Base-by-base conservation (phyloP, 2,797 vertebrate genomes). In the Myotis pilosus region DNA sequence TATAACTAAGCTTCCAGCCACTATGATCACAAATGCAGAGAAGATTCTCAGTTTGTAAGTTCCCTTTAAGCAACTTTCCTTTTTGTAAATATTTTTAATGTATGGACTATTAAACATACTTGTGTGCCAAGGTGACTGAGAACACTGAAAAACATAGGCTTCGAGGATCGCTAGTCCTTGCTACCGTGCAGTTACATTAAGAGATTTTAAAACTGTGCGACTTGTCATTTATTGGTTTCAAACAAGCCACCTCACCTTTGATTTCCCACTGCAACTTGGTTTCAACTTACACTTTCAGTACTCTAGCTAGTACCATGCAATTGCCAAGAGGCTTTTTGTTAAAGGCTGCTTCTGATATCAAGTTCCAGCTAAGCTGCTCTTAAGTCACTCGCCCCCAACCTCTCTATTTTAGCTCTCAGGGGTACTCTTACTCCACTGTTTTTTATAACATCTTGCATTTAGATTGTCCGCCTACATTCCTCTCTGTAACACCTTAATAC, bases 121-220 rank as follows among this genome's bases (percentile, higher is more conserved):
- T 98, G 96, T 96, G 74, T 96, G 98, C 98, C 97, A 98, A 98
- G 97, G 98, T 98, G 98, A 97, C 96, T 97, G 98, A 98, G 96
- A 97, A 98, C 97, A 97, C 97, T 98, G 96, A 97, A 93, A 94
- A 96, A 95, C 71, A 97, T 97, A 97, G 62, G 92, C 55, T 92
- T 96, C 94, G 97, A 96, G 97, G 97, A 96, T 94, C 85, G 97
- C 97, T 98, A 98, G 97, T 98, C 98, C 98, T 98, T 98, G 99
- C 98, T 99, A 98, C 98, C 98, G 97, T 99, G 98, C 98, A 98
- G 98, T 97, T 98, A 97, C 95, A 97, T 97, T 68, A 94, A 96
- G 85, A 96, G 87, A 95, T 85, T 92, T 89, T 23, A 44, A 88
- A 93, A 72, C 33, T 94, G 92, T 96, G 97, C 97, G 97, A 97